Conservation (phyloP, 92 coral and sea anemone genomes). For the Diadumene lineata region DNA sequence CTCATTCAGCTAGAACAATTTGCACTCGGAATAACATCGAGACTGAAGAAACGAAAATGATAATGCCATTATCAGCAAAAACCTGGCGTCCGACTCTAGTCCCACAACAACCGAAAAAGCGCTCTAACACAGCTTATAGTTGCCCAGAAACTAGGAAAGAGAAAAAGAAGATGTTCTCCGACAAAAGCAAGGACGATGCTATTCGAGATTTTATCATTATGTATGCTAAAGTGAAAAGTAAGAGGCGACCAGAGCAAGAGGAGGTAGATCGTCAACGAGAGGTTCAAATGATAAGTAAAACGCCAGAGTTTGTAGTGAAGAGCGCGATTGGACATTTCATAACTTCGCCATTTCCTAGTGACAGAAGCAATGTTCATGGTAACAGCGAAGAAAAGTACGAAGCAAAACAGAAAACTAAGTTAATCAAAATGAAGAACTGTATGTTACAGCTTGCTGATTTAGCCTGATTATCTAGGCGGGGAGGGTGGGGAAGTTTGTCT, state of each 20-base stretch:
- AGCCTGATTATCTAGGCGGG: constrained; percentile 26
- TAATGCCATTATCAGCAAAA: constrained; percentile 62
- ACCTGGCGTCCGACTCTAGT: constrained; percentile 49
- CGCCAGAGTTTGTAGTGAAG: constrained; percentile 79
- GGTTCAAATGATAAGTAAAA: constrained; percentile 69
- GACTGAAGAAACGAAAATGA: constrained; percentile 64
- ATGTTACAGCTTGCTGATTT: constrained; percentile 81
- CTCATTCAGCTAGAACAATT: not conserved
- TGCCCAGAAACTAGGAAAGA: constrained; percentile 25
- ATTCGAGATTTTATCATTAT: constrained; percentile 74
- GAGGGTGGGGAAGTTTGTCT: not conserved
- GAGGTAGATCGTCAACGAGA: constrained; percentile 19
- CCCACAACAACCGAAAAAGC: constrained; percentile 4
- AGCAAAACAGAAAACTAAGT: constrained; percentile 62
- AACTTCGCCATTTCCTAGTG: constrained; percentile 65
- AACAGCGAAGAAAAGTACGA: constrained; percentile 46
- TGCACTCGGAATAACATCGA: constrained; percentile 8
- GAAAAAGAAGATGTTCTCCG: constrained; percentile 26
- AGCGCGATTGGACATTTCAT: constrained; percentile 86
- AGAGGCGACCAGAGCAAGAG: constrained; percentile 5
- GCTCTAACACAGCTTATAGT: constrained; percentile 22
- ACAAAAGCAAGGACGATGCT: constrained; percentile 26
- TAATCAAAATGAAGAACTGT: constrained; percentile 73
- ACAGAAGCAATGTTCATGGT: constrained; percentile 18
- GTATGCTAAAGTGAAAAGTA: constrained; percentile 71